These are phyloP conservation scores for Clunio marinus DNA, from an alignment of 2,888 invertebrate species.

Conservation along the genomic window DNA sequence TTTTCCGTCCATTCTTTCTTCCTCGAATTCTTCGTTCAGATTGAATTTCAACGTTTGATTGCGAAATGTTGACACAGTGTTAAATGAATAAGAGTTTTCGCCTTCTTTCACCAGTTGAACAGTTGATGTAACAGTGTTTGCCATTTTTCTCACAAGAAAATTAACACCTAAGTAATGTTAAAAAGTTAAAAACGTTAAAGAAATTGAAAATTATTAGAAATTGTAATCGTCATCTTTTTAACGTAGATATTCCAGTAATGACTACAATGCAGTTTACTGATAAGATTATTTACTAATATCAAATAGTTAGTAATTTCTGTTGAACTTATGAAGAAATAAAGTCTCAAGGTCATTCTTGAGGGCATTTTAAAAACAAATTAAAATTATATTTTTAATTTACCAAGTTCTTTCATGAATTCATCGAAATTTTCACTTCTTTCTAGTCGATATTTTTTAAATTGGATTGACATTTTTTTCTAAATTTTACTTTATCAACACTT, in stretches of 20 bases:
- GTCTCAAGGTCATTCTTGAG: neutral
- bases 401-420: slow-evolving; percentile 73
- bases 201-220: too few relatives aligned
- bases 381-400: slow-evolving; percentile 56
- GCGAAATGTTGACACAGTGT: slow-evolving; percentile 43
- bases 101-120: slow-evolving; percentile 45
- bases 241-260: too few relatives aligned
- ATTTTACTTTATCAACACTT: too few relatives aligned
- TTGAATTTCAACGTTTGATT: slow-evolving; percentile 44
- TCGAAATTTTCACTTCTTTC: slow-evolving; percentile 71
- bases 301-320: neutral
- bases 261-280: too few relatives aligned
- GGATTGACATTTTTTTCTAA: slow-evolving; percentile 2
- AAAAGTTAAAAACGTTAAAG: too few relatives aligned
- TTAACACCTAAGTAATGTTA: slow-evolving; percentile 79
- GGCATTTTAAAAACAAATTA: too few relatives aligned
- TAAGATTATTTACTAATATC: too few relatives aligned
- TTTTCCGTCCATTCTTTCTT: slow-evolving; percentile 49
- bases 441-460: slow-evolving; percentile 66
- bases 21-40: slow-evolving; percentile 50
- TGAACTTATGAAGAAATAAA: neutral
- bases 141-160: slow-evolving; percentile 55
- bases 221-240: too few relatives aligned
- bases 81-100: slow-evolving; percentile 46
- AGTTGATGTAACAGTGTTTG: slow-evolving; percentile 44